Conservation (phyloP, 2,797 vertebrate genomes). For the Echiichthys vipera region DNA sequence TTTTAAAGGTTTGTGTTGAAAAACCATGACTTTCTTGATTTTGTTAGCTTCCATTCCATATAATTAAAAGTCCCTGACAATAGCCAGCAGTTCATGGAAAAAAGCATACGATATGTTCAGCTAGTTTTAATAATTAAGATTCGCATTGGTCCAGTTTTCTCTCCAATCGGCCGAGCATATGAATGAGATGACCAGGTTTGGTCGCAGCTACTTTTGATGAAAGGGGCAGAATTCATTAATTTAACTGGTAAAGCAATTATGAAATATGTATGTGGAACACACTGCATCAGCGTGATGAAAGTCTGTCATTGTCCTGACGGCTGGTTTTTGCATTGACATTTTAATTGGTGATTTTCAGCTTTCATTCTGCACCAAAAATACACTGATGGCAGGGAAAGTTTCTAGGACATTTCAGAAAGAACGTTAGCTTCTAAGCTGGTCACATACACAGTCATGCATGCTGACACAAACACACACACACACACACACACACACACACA, state of each 20-base stretch:
- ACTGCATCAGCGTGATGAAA: conserved; percentile 70
- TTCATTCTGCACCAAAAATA: conserved; percentile 71
- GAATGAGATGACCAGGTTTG: conserved; percentile 64
- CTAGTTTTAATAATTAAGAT: conserved; percentile 48
- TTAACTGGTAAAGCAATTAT: conserved; percentile 76
- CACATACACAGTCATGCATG: conserved; percentile 58
- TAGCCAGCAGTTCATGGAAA: conserved; percentile 29
- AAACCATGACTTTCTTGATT: conserved; percentile 11
- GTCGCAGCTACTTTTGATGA: conserved; percentile 53
- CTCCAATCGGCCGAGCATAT: conserved; percentile 9
- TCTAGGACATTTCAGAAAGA: conserved; percentile 79
- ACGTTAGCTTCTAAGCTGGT: conserved; percentile 70
- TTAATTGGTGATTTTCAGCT: conserved; percentile 83
- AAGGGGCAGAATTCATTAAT: conserved; percentile 66
- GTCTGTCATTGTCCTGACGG: conserved; percentile 76
- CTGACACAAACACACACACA: conserved; percentile 28
- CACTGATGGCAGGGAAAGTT: conserved; percentile 68
- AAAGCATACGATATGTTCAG: conserved; percentile 29
- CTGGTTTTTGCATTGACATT: conserved; percentile 78
- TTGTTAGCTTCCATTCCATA: conserved; percentile 18
- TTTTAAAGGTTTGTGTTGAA: conserved; percentile 38
- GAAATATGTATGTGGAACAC: conserved; percentile 74
- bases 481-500: neutral
- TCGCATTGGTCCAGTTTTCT: conserved; percentile 39
- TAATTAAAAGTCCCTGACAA: conserved; percentile 52